These are phyloP conservation scores for Elgaria multicarinata DNA, from an alignment of 2,113 vertebrate genomes.

Conservation along the genomic window DNA sequence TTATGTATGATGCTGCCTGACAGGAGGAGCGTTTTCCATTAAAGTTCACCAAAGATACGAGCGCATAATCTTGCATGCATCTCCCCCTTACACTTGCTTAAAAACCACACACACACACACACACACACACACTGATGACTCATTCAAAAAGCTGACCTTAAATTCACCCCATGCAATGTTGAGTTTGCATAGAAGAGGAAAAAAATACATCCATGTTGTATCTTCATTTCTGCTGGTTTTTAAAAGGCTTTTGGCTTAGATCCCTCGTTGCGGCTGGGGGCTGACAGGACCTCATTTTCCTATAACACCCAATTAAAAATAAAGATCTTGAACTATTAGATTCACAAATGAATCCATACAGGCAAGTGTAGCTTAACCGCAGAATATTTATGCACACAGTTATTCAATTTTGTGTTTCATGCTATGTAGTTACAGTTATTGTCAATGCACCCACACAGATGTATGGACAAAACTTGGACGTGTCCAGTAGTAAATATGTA, in stretches of 20 bases:
- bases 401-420: neutral
- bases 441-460: neutral
- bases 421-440: neutral
- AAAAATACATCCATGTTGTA: conserved; percentile 36
- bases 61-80: conserved; percentile 61
- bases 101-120: too few relatives aligned
- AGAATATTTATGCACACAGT: neutral
- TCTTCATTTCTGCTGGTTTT: conserved; percentile 53
- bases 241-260: conserved; percentile 43
- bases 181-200: conserved; percentile 26
- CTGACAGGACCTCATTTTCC: neutral
- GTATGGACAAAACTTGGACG: neutral
- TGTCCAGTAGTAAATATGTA: neutral
- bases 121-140: conserved; percentile 60
- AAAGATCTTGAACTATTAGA: neutral
- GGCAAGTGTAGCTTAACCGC: neutral
- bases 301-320: neutral
- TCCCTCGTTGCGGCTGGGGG: neutral
- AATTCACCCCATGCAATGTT: conserved; percentile 52
- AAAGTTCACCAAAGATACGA: conserved; percentile 73
- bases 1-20: conserved; percentile 74
- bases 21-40: conserved; percentile 72
- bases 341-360: neutral
- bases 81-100: conserved; percentile 67
- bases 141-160: conserved; percentile 63